phyloP scores from a whole-genome alignment of 2,113 vertebrate genomes.

The Gavialis gangeticus region DNA sequence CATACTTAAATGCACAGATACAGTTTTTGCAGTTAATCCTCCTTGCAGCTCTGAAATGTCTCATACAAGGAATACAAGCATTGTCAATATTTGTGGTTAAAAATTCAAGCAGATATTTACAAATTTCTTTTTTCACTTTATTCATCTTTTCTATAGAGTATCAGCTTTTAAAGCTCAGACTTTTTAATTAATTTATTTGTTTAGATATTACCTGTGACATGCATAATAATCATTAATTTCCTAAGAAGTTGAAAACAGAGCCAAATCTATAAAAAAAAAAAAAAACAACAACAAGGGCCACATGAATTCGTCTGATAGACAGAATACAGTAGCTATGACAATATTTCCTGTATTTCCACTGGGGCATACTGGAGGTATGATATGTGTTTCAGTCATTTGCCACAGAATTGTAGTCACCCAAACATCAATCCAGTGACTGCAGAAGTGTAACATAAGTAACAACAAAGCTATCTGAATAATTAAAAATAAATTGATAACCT shows the following conservation, averaged over 20 bases:
- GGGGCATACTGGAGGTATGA: neutral
- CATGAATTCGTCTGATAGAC: neutral
- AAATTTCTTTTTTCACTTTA: neutral
- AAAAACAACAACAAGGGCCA: neutral
- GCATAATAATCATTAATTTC: neutral
- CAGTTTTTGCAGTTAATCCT: neutral
- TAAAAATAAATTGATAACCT: constrained; percentile 35
- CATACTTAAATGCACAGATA: neutral
- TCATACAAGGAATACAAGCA: neutral
- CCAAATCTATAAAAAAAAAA: neutral
- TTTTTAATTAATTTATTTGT: neutral
- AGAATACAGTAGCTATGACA: neutral
- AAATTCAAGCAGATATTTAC: neutral
- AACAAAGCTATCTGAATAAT: constrained; percentile 22
- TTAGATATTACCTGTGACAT: neutral
- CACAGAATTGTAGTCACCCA: neutral
- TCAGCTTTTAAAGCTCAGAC: neutral
- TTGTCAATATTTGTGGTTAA: neutral
- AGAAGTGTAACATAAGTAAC: neutral
- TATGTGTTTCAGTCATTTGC: neutral
- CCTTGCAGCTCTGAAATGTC: neutral
- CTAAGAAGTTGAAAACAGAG: neutral
- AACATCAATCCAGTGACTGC: neutral
- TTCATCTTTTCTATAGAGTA: neutral
- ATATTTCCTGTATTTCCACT: rapidly evolving